phyloP scores from a whole-genome alignment of 2,113 vertebrate species.

The Amia ocellicauda region DNA sequence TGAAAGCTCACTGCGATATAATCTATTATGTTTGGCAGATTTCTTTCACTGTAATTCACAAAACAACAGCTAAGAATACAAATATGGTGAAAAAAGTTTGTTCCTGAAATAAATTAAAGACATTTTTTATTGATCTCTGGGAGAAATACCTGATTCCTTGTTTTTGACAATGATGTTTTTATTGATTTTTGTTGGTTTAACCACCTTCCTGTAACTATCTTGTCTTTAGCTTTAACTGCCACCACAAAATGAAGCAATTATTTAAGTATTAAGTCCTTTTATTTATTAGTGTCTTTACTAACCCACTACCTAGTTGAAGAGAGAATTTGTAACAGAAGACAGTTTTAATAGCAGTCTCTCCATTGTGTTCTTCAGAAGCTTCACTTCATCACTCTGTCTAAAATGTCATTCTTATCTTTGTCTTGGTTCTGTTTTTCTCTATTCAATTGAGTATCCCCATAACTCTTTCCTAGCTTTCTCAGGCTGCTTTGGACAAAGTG shows the following conservation, averaged over 20 bases:
- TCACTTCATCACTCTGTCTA: background rate
- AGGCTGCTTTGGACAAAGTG: too few species aligned
- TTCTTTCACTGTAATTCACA: background rate
- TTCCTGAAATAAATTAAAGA: conserved; percentile 14
- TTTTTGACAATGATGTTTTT: background rate
- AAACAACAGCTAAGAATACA: background rate
- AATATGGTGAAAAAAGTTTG: conserved; percentile 5
- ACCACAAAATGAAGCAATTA: conserved; percentile 14
- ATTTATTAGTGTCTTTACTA: conserved; percentile 21
- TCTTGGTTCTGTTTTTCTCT: background rate
- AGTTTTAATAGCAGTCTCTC: conserved; percentile 22
- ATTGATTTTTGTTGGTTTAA: conserved; percentile 23
- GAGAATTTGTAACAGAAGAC: conserved; percentile 16
- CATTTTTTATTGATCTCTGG: conserved; percentile 22
- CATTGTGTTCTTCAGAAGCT: conserved; percentile 10
- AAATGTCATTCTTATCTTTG: background rate
- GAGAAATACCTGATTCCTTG: conserved; percentile 3
- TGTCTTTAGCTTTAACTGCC: conserved; percentile 9
- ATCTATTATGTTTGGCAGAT: background rate
- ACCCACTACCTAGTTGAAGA: background rate
- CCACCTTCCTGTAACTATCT: background rate
- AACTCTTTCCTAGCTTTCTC: too few species aligned
- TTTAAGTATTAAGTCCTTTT: conserved; percentile 17
- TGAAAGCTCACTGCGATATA: background rate
- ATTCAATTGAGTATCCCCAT: too few species aligned